Evolutionary conservation across 2,888 invertebrate species (phyloP), one percentile per base, ranked within the genome.

Genomic region (Arctia plantaginis): DNA sequence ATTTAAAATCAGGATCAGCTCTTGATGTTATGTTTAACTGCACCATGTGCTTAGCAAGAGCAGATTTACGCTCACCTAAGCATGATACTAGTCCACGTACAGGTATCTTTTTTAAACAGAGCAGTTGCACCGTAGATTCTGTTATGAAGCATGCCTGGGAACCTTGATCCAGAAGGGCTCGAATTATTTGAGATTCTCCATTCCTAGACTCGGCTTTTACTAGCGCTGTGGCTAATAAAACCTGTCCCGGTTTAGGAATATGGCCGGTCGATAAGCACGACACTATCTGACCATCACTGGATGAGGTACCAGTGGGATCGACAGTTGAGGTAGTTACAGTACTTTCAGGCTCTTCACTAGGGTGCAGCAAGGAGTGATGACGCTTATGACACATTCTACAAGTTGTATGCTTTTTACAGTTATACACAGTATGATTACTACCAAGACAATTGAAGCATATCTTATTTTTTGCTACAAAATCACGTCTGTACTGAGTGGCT

Each of bases 81-180:
- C 81, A 82, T 39, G 81, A 76, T 18, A 84, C 72, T 0, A n/a
- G n/a, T 7, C 79, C 66, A 20, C 62, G 72, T 20, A 74, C 65
- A 39, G 82, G 78, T 8, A 73, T 77, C 51, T 82, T 81, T 12
- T 82, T 81, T 0, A 87, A 71, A 4, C 77, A 55, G 0, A 86
- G 68, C 7, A 74, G 59, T 68, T 85, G 85, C 0, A 81, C 85
- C 30, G 81, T 73, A 15, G 84, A 39, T 27, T 87, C 86, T 0
- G 85, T 85, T 6, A 87, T 80, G 68, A 87, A 86, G 18, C 79
- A 85, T 20, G 82, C 82, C 64, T 86, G n/a, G n/a, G n/a, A n/a
- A n/a, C n/a, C n/a, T n/a, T n/a, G n/a, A n/a, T n/a, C n/a, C n/a
- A n/a, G n/a, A 80, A 86, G 74, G 2, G 82, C 83, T 69, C 85